phyloP scores from a whole-genome alignment of 2,113 vertebrate species.

The Urocolius indicus region DNA sequence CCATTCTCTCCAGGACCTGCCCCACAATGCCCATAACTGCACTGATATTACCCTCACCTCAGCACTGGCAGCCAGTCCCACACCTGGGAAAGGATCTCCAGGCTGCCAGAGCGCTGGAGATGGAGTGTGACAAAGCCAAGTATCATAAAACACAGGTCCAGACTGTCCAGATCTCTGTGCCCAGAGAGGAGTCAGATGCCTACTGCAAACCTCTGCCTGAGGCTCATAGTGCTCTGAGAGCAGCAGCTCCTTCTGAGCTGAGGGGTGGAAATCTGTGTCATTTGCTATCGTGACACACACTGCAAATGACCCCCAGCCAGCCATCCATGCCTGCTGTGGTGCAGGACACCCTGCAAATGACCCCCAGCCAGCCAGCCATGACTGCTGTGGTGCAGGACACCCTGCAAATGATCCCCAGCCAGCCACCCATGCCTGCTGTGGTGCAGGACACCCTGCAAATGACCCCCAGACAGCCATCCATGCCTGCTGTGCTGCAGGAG shows the following conservation, averaged over 20 bases:
- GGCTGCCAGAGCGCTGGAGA: neutral
- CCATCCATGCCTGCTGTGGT: fast-evolving
- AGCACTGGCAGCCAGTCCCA: neutral
- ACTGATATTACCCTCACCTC: neutral
- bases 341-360: neutral
- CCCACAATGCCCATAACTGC: no score
- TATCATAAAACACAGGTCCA: neutral
- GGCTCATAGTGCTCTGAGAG: fast-evolving
- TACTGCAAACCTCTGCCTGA: neutral
- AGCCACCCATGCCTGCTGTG: fast-evolving
- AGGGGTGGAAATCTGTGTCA: fast-evolving
- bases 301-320: neutral
- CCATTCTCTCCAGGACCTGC: neutral
- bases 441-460: neutral
- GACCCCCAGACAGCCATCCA: fast-evolving
- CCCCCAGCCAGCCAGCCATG: fast-evolving
- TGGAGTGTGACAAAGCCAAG: neutral
- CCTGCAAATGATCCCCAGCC: neutral
- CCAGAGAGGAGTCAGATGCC: neutral
- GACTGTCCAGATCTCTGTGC: neutral
- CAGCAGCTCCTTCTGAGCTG: neutral
- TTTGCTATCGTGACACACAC: neutral
- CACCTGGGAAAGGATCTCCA: neutral
- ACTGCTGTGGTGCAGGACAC: neutral
- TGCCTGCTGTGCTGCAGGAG: neutral